These are phyloP conservation scores for Trichoplusia ni DNA, from an alignment of 1,140 invertebrate genomes.

Conservation along the genomic window DNA sequence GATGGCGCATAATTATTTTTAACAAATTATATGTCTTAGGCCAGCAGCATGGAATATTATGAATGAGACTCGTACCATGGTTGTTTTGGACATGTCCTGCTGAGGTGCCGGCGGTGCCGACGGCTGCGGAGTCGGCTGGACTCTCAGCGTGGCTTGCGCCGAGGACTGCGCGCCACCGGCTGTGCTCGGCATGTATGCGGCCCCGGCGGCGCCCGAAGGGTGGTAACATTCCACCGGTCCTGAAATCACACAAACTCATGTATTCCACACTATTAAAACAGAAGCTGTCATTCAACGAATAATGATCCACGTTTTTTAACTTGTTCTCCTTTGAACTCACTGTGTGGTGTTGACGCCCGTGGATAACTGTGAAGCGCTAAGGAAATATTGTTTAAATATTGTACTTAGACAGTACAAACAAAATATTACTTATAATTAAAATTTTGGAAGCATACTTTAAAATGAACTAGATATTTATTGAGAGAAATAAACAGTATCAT, in stretches of 20 bases:
- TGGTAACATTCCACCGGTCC: slow-evolving; percentile 71
- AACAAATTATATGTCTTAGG: neutral
- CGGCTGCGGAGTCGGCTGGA: slow-evolving; percentile 61
- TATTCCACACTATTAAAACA: too few relatives aligned
- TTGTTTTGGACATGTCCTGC: slow-evolving; percentile 67
- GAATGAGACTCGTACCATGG: slow-evolving; percentile 54
- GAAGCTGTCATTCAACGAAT: too few relatives aligned
- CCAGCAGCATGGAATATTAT: neutral
- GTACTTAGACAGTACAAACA: neutral
- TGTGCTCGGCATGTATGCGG: slow-evolving; percentile 57
- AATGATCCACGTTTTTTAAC: neutral
- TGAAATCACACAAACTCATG: slow-evolving; percentile 33
- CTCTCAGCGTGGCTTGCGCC: slow-evolving; percentile 50
- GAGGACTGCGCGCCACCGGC: slow-evolving; percentile 49
- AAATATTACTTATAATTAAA: too few relatives aligned
- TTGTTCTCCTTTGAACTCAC: slow-evolving; percentile 52
- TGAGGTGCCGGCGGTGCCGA: slow-evolving; percentile 68
- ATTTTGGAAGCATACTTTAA: too few relatives aligned
- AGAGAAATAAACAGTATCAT: too few relatives aligned
- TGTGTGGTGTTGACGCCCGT: slow-evolving; percentile 76
- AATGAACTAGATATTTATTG: too few relatives aligned
- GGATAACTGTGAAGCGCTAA: slow-evolving; percentile 72
- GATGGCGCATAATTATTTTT: neutral
- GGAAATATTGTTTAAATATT: slow-evolving; percentile 46
- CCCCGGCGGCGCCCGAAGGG: slow-evolving; percentile 52